These are phyloP conservation scores for Microdon myrmicae DNA, from an alignment of 2,888 invertebrate genomes.

Conservation along the genomic window DNA sequence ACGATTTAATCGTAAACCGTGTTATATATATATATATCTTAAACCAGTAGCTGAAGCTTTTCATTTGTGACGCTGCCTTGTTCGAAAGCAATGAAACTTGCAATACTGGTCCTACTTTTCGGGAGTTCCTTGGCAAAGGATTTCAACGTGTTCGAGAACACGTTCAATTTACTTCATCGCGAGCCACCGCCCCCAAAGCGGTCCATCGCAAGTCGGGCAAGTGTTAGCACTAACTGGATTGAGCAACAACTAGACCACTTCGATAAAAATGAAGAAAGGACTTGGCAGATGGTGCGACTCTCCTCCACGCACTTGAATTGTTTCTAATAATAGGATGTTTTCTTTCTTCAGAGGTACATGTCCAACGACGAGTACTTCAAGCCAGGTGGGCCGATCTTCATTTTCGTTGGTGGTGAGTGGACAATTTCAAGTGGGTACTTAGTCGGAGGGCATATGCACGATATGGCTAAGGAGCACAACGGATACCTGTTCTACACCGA, in stretches of 20 bases:
- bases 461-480: constrained; percentile 70
- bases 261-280: constrained; percentile 68
- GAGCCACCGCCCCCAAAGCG: constrained; percentile 65
- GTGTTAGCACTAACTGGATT: constrained; percentile 66
- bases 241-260: constrained; percentile 73
- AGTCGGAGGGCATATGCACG: constrained; percentile 71
- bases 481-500: constrained; percentile 80
- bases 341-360: constrained; percentile 67
- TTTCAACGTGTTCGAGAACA: constrained; percentile 40
- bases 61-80: no score
- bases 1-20: no score
- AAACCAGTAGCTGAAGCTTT: no score
- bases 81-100: no score
- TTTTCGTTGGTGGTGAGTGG: constrained; percentile 79
- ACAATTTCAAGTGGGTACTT: constrained; percentile 71
- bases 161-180: constrained; percentile 57
- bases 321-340: neutral
- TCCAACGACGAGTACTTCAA: constrained; percentile 67
- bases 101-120: no score
- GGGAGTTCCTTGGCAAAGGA: constrained; percentile 8
- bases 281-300: constrained; percentile 69
- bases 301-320: no score
- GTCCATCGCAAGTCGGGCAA: constrained; percentile 16
- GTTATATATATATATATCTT: no score
- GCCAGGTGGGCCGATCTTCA: constrained; percentile 71